These are phyloP conservation scores for Corythaeola cristata DNA, from an alignment of 2,113 vertebrate species.

Conservation along the genomic window DNA sequence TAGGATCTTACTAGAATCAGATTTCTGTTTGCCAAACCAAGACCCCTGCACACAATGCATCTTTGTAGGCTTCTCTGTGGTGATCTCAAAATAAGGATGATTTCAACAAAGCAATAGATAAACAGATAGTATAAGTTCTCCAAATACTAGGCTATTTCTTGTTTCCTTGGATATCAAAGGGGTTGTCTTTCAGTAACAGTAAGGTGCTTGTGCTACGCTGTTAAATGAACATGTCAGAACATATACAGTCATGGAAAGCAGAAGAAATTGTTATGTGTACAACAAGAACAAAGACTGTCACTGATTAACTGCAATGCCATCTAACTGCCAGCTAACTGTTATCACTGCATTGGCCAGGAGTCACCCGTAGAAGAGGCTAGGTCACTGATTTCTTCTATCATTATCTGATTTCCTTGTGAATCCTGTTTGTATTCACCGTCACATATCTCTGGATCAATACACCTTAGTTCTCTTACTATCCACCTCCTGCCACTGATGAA, in stretches of 20 bases:
- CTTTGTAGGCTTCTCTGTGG: neutral
- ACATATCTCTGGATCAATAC: neutral
- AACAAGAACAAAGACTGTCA: neutral
- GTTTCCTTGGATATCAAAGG: neutral
- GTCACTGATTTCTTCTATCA: neutral
- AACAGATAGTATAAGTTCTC: neutral
- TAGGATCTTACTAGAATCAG: neutral
- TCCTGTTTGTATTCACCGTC: neutral
- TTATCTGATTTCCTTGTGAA: neutral
- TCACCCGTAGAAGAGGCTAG: neutral
- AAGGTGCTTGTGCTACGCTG: neutral
- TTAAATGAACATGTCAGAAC: neutral
- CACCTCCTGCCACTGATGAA: neutral
- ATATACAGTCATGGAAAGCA: neutral
- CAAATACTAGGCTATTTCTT: neutral
- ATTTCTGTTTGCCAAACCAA: neutral
- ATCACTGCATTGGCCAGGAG: neutral
- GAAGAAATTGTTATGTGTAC: neutral
- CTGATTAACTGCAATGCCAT: neutral
- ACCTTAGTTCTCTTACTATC: neutral
- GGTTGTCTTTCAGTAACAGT: neutral
- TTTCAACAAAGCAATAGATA: neutral
- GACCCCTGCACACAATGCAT: fast-evolving
- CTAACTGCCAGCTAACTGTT: neutral
- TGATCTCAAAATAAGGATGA: neutral